Evolutionary conservation across 2,797 vertebrate species (phyloP), one percentile per base, ranked within the genome.

Genomic region (Eleutherodactylus coqui): DNA sequence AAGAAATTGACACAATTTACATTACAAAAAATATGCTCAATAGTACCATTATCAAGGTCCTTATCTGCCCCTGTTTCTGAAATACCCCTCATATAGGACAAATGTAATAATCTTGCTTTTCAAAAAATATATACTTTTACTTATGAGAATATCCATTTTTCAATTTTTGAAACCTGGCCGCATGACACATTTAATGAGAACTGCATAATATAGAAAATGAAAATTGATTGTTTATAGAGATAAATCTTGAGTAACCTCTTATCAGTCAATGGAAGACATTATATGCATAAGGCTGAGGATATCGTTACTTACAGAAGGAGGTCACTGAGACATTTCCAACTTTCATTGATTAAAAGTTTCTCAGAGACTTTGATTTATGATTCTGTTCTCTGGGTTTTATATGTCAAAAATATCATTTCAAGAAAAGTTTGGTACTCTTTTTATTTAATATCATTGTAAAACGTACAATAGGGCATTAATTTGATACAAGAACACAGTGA

Each of bases 301-400:
- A 85, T 58, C 73, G 77, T 75, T 75, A 49, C 70, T 73, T 81
- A 19, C 53, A 51, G 64, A 86, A 86, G 43, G 78, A 86, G 78
- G 78, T 86, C 55, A 67, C 53, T 19, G 41, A 75, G 78, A 75
- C 55, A 81, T 81, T 24, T 67, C 51, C 70, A 86, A 86, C 53
- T 82, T 82, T 86, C 79, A 81, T 82, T 75, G 85, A 86, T 86
- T 86, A 64, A 86, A 86, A 86, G 85, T 86, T 86, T 82, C 70
- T 60, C 6, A 64, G 76, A 43, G 70, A 75, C 43, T 60, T 45
- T 81, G 85, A 86, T 81, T 86, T 73, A 86, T 86, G 78, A 67
- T 62, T 75, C 75, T 62, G 19, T 81, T 80, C 78, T 85, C 41
- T 62, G 17, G 27, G 17, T 73, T 85, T 41, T 85, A 64, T 84